phyloP scores from a whole-genome alignment of 2,888 invertebrate species.

The Stratiomys singularior region DNA sequence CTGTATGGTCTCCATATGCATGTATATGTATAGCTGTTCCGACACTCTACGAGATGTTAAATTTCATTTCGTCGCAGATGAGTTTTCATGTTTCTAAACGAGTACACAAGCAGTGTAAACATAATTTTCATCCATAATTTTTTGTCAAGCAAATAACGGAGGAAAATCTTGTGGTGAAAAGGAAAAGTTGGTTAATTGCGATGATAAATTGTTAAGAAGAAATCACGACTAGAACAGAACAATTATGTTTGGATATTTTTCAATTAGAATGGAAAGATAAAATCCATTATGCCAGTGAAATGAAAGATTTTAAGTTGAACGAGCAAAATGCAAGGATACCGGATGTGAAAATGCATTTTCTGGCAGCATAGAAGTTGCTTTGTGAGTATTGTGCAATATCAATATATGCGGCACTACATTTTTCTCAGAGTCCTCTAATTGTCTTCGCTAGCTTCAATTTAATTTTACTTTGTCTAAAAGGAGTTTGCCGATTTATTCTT shows the following conservation, averaged over 20 bases:
- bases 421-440: too few relatives aligned
- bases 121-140: conserved; percentile 30
- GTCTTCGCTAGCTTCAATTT: too few relatives aligned
- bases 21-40: not conserved
- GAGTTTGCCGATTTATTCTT: too few relatives aligned
- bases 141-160: conserved; percentile 12
- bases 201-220: conserved; percentile 15
- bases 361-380: too few relatives aligned
- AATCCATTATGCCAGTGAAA: not conserved
- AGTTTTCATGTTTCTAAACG: not conserved
- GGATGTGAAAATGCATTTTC: too few relatives aligned
- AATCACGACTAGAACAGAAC: conserved; percentile 2
- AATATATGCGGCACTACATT: too few relatives aligned
- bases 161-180: conserved; percentile 11
- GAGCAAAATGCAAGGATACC: too few relatives aligned
- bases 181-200: conserved; percentile 22
- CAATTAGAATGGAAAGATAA: not conserved
- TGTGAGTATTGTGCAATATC: too few relatives aligned
- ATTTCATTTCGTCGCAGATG: too few relatives aligned
- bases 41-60: not conserved
- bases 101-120: conserved; percentile 26
- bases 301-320: too few relatives aligned
- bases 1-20: not conserved
- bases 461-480: too few relatives aligned
- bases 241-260: conserved; percentile 11